Base-by-base conservation (phyloP, 2,888 invertebrate species). In the Coelogynopora nodosa region DNA sequence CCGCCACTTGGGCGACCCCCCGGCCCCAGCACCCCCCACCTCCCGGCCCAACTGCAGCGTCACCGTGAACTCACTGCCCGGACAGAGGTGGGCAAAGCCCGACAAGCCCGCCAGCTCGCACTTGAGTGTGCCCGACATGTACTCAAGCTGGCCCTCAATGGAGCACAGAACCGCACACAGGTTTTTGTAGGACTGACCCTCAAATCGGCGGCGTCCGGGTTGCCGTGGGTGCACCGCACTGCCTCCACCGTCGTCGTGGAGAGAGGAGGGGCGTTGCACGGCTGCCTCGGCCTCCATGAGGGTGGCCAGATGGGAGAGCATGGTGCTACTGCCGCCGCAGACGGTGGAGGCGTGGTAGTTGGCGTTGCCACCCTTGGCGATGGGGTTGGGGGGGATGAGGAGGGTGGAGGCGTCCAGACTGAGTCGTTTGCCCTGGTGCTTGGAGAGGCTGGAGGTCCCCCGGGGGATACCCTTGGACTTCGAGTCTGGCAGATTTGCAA, bases 21-120 rank as follows among this genome's bases (percentile, higher is more conserved):
- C 89, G 0, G 93, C 94, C 89, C n/a, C n/a, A n/a, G n/a, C n/a
- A n/a, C n/a, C n/a, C n/a, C n/a, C n/a, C n/a, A n/a, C n/a, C 90
- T 93, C 93, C 26, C 90, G 89, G 0, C 93, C 94, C 89, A 93
- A 93, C 85, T 92, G 91, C 13, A 94, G 90, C 0, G 91, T 91
- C 30, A 94, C 93, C 89, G 94, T 93, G 91, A 93, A 94, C 30
- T 93, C 92, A 90, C 94, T 94, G 0, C 94, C 94, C 0, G 93
- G 92, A 89, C 93, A 93, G 49, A 94, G 91, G 1, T 94, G 91
- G 0, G 94, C 93, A 90, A 94, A 94, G 13, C 94, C 94, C 88
- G 93, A 93, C 88, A 94, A 93, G 30, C 93, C 93, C 93, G 88
- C 30, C 90, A 93, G 91, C 89, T 92, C 91, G 89, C 93, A 92